Evolutionary conservation across 1,140 invertebrate species (phyloP).

Genomic region (Octopus bimaculoides): DNA sequence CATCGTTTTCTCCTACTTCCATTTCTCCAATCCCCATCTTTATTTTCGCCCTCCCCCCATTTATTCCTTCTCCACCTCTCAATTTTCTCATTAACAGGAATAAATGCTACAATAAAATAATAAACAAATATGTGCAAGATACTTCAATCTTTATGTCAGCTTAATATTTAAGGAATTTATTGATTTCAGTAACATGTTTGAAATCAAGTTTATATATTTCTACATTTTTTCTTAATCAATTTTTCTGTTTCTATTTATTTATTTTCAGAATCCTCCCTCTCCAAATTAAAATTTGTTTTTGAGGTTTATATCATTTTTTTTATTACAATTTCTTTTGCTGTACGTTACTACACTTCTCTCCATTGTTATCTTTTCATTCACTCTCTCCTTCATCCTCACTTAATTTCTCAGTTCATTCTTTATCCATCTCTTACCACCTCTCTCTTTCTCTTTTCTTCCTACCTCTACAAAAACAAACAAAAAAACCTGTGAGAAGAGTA

Average conservation of each 20-base stretch:
- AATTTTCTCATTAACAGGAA: not conserved
- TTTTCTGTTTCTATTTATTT: not conserved
- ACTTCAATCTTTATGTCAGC: too few species aligned
- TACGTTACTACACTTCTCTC: not conserved
- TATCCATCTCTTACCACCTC: conserved; percentile 33
- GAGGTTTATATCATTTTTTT: not conserved
- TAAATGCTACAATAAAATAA: too few species aligned
- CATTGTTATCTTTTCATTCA: conserved; percentile 43
- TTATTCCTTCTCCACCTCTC: not conserved
- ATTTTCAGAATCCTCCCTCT: not conserved
- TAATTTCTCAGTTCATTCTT: conserved; percentile 62
- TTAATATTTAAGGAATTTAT: too few species aligned
- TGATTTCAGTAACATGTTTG: too few species aligned
- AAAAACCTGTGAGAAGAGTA: too few species aligned
- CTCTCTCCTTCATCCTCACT: conserved; percentile 57
- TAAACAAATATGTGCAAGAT: too few species aligned
- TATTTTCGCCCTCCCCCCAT: not conserved
- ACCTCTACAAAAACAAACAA: not conserved
- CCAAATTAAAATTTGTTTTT: too few species aligned
- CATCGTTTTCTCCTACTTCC: not conserved
- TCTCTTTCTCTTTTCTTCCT: conserved; percentile 16
- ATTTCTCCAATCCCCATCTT: not conserved
- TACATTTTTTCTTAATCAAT: not conserved
- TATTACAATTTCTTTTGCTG: not conserved
- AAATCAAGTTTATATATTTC: too few species aligned